Evolutionary conservation across 1,140 invertebrate species (phyloP).

Genomic region (Acromyrmex echinatior): DNA sequence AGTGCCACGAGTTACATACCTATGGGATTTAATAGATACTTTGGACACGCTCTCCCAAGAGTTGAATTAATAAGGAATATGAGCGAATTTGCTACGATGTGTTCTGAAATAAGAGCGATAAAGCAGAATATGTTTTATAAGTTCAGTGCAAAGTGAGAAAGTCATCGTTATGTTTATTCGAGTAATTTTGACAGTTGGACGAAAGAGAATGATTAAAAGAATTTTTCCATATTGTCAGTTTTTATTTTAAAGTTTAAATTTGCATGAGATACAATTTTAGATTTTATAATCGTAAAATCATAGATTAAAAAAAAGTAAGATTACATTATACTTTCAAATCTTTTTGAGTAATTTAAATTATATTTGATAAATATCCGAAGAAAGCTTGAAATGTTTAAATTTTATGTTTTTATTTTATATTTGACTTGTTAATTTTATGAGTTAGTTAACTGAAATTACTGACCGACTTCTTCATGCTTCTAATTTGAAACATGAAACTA

Average conservation of each 20-base stretch:
- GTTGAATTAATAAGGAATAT: constrained; percentile 20
- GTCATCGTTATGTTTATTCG: not conserved
- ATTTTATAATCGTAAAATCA: not conserved
- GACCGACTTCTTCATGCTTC: not conserved
- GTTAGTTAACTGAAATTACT: not conserved
- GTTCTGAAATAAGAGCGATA: constrained; percentile 5
- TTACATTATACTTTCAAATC: not conserved
- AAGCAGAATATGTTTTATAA: not conserved
- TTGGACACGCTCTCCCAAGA: constrained; percentile 13
- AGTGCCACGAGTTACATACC: not conserved
- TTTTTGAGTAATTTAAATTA: not conserved
- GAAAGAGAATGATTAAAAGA: not conserved
- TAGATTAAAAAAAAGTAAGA: not conserved
- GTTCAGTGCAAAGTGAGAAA: not conserved
- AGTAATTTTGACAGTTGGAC: not conserved
- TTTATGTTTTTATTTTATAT: not conserved
- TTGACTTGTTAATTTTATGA: not conserved
- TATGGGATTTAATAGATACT: constrained; percentile 35
- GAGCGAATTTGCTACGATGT: not conserved
- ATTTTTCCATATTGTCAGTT: not conserved
- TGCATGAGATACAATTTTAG: not conserved
- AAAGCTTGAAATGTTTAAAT: too few species aligned
- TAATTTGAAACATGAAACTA: not conserved
- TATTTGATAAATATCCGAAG: not conserved
- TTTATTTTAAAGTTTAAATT: not conserved